phyloP scores from a whole-genome alignment of 2,113 vertebrate species.

The Pardalotus punctatus region DNA sequence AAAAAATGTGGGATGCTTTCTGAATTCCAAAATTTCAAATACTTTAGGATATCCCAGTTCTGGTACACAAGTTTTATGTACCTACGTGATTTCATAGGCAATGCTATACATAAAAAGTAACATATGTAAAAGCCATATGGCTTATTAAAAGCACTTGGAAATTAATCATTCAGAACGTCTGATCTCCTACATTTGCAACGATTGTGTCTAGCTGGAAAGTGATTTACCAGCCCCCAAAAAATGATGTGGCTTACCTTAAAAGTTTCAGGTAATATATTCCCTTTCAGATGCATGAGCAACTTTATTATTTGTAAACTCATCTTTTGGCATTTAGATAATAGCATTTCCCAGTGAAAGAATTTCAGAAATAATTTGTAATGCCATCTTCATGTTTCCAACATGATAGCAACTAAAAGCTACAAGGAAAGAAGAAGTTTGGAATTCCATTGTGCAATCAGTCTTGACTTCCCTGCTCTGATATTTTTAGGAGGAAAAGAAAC shows the following conservation, averaged over 20 bases:
- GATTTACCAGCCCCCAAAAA: not conserved
- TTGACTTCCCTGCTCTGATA: not conserved
- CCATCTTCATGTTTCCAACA: not conserved
- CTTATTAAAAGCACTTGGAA: not conserved
- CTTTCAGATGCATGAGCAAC: not conserved
- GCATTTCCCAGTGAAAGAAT: not conserved
- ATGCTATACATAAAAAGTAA: not conserved
- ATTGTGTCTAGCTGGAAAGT: not conserved
- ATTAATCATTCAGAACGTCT: not conserved
- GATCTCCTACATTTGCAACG: not conserved
- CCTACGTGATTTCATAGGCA: not conserved
- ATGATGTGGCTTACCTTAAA: not conserved
- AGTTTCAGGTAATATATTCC: not conserved
- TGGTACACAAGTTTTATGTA: not conserved
- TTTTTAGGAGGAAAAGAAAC: not conserved
- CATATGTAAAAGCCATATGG: not conserved
- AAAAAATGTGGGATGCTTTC: not conserved
- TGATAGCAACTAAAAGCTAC: not conserved
- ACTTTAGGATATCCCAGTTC: not conserved
- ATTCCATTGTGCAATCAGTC: rapidly evolving
- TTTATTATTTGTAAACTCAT: not conserved
- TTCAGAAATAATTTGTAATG: not conserved
- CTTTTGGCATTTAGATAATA: not conserved
- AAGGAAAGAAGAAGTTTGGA: not conserved
- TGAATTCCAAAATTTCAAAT: not conserved